Percentiles rank a stretch among this genome's conserved stretches.
phyloP scores from a whole-genome alignment of 2,797 vertebrate species.

The Poeciliopsis infans region DNA sequence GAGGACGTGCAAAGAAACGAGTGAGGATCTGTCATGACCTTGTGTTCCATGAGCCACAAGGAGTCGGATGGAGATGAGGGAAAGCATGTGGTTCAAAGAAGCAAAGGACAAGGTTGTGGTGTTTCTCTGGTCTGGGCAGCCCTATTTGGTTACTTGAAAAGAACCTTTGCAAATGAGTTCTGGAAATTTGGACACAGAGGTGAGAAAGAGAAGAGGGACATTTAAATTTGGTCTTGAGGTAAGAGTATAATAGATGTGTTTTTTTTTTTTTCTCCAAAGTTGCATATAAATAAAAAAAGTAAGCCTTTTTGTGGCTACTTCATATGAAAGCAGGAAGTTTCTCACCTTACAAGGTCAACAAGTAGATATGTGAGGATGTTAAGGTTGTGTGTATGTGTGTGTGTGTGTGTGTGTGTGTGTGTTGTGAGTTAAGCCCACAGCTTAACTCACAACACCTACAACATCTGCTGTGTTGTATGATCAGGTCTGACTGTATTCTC shows the following conservation, averaged over 20 bases:
- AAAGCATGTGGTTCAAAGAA: slow-evolving; percentile 23
- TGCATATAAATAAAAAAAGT: slow-evolving; percentile 36
- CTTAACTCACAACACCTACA: slow-evolving; percentile 52
- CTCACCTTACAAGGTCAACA: slow-evolving; percentile 38
- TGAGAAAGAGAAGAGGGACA: slow-evolving; percentile 55
- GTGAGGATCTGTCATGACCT: slow-evolving; percentile 59
- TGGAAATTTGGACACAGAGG: slow-evolving; percentile 56
- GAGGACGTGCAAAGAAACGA: slow-evolving; percentile 48
- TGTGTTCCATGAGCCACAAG: slow-evolving; percentile 49
- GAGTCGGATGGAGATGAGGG: slow-evolving; percentile 37
- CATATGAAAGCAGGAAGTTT: slow-evolving; percentile 29
- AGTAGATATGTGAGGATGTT: slow-evolving; percentile 42
- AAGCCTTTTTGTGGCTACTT: slow-evolving; percentile 43
- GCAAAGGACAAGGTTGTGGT: slow-evolving; percentile 60
- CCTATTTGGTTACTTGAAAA: slow-evolving; percentile 53
- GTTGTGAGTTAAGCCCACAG: slow-evolving; percentile 24
- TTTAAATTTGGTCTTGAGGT: slow-evolving; percentile 68
- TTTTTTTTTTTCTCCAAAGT: slow-evolving; percentile 7
- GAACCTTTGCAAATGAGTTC: slow-evolving; percentile 53
- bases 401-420: background rate
- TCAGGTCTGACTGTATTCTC: slow-evolving; percentile 55
- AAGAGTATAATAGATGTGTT: slow-evolving; percentile 36
- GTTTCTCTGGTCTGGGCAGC: slow-evolving; percentile 27
- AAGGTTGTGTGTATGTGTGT: slow-evolving; percentile 15
- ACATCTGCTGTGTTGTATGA: slow-evolving; percentile 32